Percentiles rank a stretch among this genome's conserved stretches.
Evolutionary conservation across 2,888 invertebrate genomes (phyloP).

Genomic region (Gortyna flavago): DNA sequence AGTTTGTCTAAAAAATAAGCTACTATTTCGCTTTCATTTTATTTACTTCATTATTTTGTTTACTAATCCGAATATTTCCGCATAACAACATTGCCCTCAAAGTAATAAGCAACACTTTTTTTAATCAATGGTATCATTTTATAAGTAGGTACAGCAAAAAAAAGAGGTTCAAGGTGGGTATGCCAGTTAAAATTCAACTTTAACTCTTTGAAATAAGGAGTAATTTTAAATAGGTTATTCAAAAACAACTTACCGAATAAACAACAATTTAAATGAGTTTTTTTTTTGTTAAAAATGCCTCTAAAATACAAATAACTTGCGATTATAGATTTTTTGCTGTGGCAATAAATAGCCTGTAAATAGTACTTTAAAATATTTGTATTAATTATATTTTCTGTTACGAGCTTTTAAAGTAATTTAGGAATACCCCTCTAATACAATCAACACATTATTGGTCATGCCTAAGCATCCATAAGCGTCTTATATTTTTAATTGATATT

Average conservation of each 20-base stretch:
- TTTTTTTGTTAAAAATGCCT: background rate
- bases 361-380: background rate
- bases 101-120: slow-evolving; percentile 1
- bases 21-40: background rate
- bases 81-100: background rate
- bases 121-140: slow-evolving; percentile 18
- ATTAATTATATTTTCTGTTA: background rate
- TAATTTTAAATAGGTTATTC: background rate
- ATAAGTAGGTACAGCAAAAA: slow-evolving; percentile 36
- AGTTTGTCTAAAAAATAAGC: background rate
- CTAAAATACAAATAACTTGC: background rate
- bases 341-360: background rate
- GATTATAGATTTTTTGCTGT: background rate
- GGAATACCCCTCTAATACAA: background rate
- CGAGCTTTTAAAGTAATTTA: background rate
- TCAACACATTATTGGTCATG: background rate
- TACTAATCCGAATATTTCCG: background rate
- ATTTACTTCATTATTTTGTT: background rate
- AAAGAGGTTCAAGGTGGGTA: background rate
- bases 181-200: background rate
- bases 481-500: background rate
- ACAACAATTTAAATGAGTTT: slow-evolving; percentile 1
- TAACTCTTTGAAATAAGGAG: background rate
- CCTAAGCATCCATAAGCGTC: background rate
- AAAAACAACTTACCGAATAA: background rate